phyloP scores from a whole-genome alignment of 2,113 vertebrate species.

The Lasiurus cinereus region DNA sequence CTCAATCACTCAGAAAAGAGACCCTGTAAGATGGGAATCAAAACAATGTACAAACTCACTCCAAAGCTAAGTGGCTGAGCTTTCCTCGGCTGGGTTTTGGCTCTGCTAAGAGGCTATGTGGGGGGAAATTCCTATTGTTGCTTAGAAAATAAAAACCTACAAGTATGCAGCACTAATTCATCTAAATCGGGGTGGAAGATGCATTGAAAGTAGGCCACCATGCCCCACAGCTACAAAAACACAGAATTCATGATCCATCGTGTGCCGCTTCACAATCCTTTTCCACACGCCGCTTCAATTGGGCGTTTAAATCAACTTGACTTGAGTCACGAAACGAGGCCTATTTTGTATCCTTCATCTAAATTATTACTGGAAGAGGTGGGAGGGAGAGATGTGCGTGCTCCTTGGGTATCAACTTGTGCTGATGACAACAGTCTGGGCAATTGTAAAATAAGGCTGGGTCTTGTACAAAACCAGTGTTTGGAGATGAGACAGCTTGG shows the following conservation, averaged over 20 bases:
- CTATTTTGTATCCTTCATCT: neutral
- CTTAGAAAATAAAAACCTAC: neutral
- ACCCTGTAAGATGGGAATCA: neutral
- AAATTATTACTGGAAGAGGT: neutral
- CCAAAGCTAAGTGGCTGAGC: neutral
- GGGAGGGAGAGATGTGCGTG: neutral
- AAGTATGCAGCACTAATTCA: neutral
- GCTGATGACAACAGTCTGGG: rapidly evolving
- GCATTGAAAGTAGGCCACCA: neutral
- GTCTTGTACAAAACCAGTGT: neutral
- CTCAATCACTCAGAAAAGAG: neutral
- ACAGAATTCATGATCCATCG: no score
- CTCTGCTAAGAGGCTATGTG: neutral
- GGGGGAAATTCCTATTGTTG: neutral
- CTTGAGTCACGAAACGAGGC: neutral
- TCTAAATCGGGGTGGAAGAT: neutral
- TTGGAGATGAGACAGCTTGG: rapidly evolving
- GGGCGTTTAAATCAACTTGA: neutral
- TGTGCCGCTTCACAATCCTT: rapidly evolving
- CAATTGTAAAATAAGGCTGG: rapidly evolving
- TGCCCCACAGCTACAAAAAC: neutral
- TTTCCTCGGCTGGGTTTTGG: neutral
- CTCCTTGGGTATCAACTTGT: neutral
- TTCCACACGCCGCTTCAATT: neutral
- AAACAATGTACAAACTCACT: neutral